These are phyloP conservation scores for Cryptoprocta ferox DNA, from an alignment of 2,797 vertebrate species.

Conservation along the genomic window DNA sequence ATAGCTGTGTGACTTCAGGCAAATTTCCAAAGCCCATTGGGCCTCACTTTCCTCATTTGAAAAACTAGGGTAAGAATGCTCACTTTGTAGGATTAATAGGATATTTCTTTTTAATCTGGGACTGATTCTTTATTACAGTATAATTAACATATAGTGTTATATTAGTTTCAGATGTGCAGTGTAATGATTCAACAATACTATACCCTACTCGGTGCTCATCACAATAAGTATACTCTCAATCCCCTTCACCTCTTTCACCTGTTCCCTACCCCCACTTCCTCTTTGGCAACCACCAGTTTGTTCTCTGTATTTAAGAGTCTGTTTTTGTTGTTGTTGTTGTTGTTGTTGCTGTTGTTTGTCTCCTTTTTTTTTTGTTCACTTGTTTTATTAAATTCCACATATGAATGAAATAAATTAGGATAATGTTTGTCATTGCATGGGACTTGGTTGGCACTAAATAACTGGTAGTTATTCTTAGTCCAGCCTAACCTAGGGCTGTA, in stretches of 20 bases:
- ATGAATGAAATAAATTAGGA: neutral
- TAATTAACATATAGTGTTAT: neutral
- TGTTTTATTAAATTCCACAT: neutral
- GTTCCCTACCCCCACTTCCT: neutral
- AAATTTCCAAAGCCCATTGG: conserved; percentile 12
- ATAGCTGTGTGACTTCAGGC: neutral
- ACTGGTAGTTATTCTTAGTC: neutral
- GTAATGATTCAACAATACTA: neutral
- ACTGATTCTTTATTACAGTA: neutral
- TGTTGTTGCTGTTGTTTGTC: neutral
- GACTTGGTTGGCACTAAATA: neutral
- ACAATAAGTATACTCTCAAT: neutral
- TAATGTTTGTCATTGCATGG: neutral
- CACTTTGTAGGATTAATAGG: neutral
- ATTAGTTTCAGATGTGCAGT: neutral
- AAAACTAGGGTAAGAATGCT: neutral
- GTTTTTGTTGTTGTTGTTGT: neutral
- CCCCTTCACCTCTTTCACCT: neutral
- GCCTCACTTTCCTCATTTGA: neutral
- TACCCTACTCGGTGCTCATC: neutral
- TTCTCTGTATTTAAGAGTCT: neutral
- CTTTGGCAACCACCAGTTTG: neutral
- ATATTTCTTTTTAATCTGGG: neutral
- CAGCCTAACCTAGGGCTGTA: neutral
- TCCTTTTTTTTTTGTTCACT: neutral